These are phyloP conservation scores for Cistogaster globosa DNA, from an alignment of 2,888 invertebrate genomes.

Conservation along the genomic window DNA sequence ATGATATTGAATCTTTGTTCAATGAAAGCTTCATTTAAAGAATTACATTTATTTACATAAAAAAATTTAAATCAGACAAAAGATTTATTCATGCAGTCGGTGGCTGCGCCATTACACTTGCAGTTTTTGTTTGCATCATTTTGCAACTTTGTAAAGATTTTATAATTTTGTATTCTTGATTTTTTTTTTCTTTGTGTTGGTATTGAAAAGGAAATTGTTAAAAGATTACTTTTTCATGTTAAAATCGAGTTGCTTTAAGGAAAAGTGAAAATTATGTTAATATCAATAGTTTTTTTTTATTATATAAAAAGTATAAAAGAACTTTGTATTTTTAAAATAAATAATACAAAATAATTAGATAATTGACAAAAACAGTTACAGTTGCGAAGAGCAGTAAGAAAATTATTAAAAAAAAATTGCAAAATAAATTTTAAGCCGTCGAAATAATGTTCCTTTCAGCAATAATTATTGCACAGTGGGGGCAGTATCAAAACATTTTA, in stretches of 20 bases:
- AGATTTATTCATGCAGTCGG: neutral
- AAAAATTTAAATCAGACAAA: constrained; percentile 26
- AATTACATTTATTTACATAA: constrained; percentile 29
- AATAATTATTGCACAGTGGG: no score
- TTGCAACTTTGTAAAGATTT: constrained; percentile 49
- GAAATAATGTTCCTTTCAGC: no score
- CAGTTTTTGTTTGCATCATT: constrained; percentile 50
- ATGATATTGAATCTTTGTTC: constrained; percentile 44
- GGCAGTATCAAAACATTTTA: no score
- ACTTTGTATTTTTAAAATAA: neutral
- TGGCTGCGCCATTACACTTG: constrained; percentile 1
- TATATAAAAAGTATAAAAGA: neutral
- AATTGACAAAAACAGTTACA: neutral
- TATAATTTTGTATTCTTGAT: neutral
- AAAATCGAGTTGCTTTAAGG: constrained; percentile 21
- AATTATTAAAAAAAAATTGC: no score
- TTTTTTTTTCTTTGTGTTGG: neutral
- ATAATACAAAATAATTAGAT: neutral
- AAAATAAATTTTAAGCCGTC: no score
- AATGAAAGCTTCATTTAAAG: constrained; percentile 45
- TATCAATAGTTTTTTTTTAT: constrained; percentile 27
- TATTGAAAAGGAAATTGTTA: constrained; percentile 49
- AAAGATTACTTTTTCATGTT: constrained; percentile 28
- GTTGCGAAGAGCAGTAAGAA: no score
- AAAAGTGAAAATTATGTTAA: constrained; percentile 57